Percentiles rank a stretch among this genome's conserved stretches.
Evolutionary conservation across 2,797 vertebrate genomes (phyloP).

Genomic region (Helarctos malayanus): DNA sequence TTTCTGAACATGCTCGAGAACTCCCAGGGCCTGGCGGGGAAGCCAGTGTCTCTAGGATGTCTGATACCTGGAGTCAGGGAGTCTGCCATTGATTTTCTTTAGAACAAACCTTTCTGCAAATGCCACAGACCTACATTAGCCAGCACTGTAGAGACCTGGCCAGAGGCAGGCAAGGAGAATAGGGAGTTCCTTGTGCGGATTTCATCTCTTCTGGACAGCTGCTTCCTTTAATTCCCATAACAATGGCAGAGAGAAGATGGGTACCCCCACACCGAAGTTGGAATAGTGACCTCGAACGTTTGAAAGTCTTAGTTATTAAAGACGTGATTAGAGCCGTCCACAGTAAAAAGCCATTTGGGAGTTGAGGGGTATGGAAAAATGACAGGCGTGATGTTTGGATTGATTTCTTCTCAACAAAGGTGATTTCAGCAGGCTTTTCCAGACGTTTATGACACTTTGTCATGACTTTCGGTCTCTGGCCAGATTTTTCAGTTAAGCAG

Average conservation of each 20-base stretch:
- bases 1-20: not conserved
- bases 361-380: not conserved
- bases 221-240: not conserved
- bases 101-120: constrained; percentile 78
- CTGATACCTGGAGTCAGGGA: constrained; percentile 83
- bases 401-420: constrained; percentile 65
- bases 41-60: constrained; percentile 47
- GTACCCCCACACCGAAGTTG: no score
- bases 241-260: not conserved
- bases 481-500: not conserved
- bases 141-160: constrained; percentile 55
- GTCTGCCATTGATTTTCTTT: constrained; percentile 88
- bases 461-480: not conserved
- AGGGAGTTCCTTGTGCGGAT: not conserved
- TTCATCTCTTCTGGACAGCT: not conserved
- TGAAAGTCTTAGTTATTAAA: constrained; percentile 59
- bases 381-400: not conserved
- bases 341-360: constrained; percentile 64
- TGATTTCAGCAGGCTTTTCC: constrained; percentile 8
- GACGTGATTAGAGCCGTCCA: not conserved
- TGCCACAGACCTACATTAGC: constrained; percentile 86
- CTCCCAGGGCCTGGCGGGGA: constrained; percentile 44
- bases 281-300: not conserved
- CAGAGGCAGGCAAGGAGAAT: constrained; percentile 63
- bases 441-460: not conserved